These are phyloP conservation scores for Lathamus discolor DNA, from an alignment of 2,113 vertebrate genomes.

Conservation along the genomic window DNA sequence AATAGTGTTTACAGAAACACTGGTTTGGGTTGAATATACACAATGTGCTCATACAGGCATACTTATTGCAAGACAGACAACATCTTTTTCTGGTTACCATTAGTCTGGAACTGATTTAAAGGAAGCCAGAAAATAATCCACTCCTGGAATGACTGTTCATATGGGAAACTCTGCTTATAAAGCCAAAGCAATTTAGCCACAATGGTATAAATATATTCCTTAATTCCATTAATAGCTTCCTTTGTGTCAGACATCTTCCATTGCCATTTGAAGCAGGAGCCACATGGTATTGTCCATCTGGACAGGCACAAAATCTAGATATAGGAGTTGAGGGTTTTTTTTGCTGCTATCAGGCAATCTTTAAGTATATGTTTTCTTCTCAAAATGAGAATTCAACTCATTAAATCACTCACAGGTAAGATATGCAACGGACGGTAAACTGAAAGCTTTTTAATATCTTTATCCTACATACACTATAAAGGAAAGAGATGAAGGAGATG, in stretches of 20 bases:
- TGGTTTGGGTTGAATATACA: background rate
- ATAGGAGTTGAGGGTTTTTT: background rate
- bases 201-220: background rate
- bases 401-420: background rate
- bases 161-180: background rate
- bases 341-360: background rate
- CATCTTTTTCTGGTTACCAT: background rate
- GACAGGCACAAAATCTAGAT: background rate
- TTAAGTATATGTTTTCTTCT: background rate
- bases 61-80: background rate
- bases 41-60: rapidly evolving
- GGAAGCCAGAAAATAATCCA: background rate
- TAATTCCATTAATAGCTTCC: background rate
- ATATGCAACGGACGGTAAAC: background rate
- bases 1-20: background rate
- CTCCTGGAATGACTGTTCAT: background rate
- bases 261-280: background rate
- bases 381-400: background rate
- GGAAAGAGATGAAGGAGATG: background rate
- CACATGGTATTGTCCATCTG: background rate
- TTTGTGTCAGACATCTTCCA: background rate
- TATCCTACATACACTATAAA: background rate
- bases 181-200: background rate
- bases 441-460: background rate
- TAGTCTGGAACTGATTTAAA: background rate